Base-by-base conservation (phyloP, 2,113 vertebrate genomes). In the Piaya cayana region DNA sequence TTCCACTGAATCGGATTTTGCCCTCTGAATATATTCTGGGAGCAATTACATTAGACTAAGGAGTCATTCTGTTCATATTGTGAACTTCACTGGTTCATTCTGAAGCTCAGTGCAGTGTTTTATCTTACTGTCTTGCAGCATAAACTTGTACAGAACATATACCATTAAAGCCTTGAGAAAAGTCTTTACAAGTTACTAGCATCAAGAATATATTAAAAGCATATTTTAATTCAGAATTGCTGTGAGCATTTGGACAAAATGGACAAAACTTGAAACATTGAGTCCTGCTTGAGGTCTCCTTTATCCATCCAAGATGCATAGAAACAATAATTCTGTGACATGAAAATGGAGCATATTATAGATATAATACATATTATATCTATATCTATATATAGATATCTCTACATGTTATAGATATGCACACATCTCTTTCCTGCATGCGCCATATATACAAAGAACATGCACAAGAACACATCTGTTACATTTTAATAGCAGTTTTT, bases 211-310 rank as follows among this genome's bases (percentile, higher is more conserved):
- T 75, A 74, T 92, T 34, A 32, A 88, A 92, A 63, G 21, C 4
- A 2, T 63, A 32, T 86, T 74, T 90, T 67, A 86, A 32, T 81
- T 63, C 29, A 67, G 26, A 76, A 83, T 92, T 95, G 27, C 75
- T 77, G 5, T 74, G 81, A 74, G 32, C 82, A 45, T 80, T 79
- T 93, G 55, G 90, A 80, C 39, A 68, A 75, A 59, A 82, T 93
- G 55, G 90, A 80, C 39, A 68, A 75, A 59, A 82, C 36, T 42
- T 76, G 75, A 92, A 80, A 63, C 20, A 58, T 4, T 49, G 39
- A 64, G 53, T 62, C 36, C 30, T 71, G 22, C 30, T 56, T 84
- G 39, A 68, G 49, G 26, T 71, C 42, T 86, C 6, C 42, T 74
- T 3, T 42, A 34, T 67, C 71, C 37, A 63, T 59, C 36, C 19